Conservation (phyloP, 1,140 invertebrate species). For the Halictus rubicundus region DNA sequence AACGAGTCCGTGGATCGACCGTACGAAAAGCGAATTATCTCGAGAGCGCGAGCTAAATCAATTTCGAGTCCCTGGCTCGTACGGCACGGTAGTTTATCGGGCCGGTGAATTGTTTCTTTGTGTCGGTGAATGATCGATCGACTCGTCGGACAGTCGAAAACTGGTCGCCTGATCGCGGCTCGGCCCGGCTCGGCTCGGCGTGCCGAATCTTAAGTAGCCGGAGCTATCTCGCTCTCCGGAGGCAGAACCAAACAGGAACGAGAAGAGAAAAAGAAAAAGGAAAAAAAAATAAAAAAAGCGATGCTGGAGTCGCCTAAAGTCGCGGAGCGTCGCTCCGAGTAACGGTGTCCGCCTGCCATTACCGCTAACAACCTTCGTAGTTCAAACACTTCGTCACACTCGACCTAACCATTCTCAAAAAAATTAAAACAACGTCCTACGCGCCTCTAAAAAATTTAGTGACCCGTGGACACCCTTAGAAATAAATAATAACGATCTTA, state of each 20-base stretch:
- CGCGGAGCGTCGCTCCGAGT: background rate
- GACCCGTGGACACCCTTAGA: background rate
- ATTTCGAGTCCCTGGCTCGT: constrained; percentile 32
- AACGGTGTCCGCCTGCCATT: constrained; percentile 45
- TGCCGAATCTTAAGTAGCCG: too few relatives aligned
- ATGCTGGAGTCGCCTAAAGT: too few relatives aligned
- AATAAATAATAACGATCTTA: too few relatives aligned
- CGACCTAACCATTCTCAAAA: too few relatives aligned
- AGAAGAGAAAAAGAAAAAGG: too few relatives aligned
- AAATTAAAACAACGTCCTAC: too few relatives aligned
- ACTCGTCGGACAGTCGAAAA: constrained; percentile 54
- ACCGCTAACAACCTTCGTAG: background rate
- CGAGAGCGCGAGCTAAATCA: constrained; percentile 33
- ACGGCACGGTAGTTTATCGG: constrained; percentile 44
- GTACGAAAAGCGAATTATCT: constrained; percentile 14
- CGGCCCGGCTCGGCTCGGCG: constrained; percentile 10
- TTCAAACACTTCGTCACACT: too few relatives aligned
- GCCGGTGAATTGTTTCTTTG: constrained; percentile 65
- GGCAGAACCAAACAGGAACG: too few relatives aligned
- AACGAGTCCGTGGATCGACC: background rate
- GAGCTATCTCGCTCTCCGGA: too few relatives aligned
- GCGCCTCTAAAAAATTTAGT: too few relatives aligned
- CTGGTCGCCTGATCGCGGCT: constrained; percentile 58
- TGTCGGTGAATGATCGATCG: constrained; percentile 66
- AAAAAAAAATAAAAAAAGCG: too few relatives aligned